Percentiles rank a stretch among this genome's conserved stretches.
Conservation (phyloP, 2,888 invertebrate genomes). For the Sphaeridia pumilis region DNA sequence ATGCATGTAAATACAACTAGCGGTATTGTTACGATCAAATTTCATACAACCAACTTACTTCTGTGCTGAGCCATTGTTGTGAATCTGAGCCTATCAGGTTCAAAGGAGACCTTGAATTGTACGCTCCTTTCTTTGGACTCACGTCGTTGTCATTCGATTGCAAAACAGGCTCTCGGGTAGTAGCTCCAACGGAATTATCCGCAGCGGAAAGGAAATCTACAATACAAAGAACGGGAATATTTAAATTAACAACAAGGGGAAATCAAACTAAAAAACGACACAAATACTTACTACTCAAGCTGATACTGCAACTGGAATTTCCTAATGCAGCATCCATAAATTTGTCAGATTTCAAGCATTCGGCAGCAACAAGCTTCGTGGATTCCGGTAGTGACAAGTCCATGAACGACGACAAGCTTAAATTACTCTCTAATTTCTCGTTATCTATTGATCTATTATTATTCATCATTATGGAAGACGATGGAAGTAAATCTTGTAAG, state of each 20-base stretch:
- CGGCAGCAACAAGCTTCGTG: constrained; percentile 24
- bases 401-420: constrained; percentile 35
- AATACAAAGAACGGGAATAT: no score
- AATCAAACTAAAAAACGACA: no score
- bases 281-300: constrained; percentile 24
- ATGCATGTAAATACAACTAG: neutral
- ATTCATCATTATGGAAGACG: constrained; percentile 6
- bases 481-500: constrained; percentile 18
- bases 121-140: no score
- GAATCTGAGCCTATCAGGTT: neutral
- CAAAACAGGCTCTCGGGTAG: neutral
- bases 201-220: neutral
- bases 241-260: no score
- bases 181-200: neutral
- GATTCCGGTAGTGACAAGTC: constrained; percentile 35
- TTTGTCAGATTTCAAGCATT: constrained; percentile 19
- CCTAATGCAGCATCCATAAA: constrained; percentile 28
- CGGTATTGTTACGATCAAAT: neutral
- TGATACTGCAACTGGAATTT: constrained; percentile 24
- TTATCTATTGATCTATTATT: no score
- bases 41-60: neutral
- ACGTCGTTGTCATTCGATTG: no score
- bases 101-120: neutral
- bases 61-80: neutral
- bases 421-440: constrained; percentile 21